These are phyloP conservation scores for Alsophila aescularia DNA, from an alignment of 2,888 invertebrate species.

Conservation along the genomic window DNA sequence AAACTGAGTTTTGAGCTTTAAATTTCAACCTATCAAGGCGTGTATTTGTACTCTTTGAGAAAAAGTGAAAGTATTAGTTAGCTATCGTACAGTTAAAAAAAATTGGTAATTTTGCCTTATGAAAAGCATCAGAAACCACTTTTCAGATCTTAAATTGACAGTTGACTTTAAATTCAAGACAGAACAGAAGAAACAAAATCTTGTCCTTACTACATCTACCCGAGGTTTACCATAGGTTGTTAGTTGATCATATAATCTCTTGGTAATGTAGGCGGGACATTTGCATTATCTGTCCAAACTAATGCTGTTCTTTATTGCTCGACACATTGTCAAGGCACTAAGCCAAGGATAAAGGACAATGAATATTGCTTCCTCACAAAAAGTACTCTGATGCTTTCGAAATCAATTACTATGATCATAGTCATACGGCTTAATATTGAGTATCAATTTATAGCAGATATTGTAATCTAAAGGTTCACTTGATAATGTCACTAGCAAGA, in stretches of 20 bases:
- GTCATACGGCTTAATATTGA: slow-evolving; percentile 9
- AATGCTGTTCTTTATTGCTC: slow-evolving; percentile 64
- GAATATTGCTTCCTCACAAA: slow-evolving; percentile 54
- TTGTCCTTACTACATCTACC: too few species aligned
- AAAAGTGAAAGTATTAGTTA: too few species aligned
- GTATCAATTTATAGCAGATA: neutral
- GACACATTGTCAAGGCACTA: slow-evolving; percentile 72
- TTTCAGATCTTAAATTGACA: too few species aligned
- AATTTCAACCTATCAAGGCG: too few species aligned
- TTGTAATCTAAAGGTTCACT: neutral
- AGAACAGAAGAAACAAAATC: too few species aligned
- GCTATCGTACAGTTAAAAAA: too few species aligned
- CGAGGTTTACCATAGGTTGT: neutral
- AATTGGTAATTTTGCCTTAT: too few species aligned
- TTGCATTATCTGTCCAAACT: slow-evolving; percentile 65
- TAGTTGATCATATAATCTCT: neutral
- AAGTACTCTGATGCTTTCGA: slow-evolving; percentile 12
- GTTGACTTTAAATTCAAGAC: too few species aligned
- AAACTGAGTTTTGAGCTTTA: too few species aligned
- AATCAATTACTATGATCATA: slow-evolving; percentile 1
- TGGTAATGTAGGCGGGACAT: slow-evolving; percentile 58
- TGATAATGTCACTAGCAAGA: slow-evolving; percentile 34
- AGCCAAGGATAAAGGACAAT: slow-evolving; percentile 63
- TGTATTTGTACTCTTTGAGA: too few species aligned
- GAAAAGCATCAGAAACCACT: too few species aligned